phyloP scores from a whole-genome alignment of 2,113 vertebrate genomes.

The Megaptera novaeangliae region DNA sequence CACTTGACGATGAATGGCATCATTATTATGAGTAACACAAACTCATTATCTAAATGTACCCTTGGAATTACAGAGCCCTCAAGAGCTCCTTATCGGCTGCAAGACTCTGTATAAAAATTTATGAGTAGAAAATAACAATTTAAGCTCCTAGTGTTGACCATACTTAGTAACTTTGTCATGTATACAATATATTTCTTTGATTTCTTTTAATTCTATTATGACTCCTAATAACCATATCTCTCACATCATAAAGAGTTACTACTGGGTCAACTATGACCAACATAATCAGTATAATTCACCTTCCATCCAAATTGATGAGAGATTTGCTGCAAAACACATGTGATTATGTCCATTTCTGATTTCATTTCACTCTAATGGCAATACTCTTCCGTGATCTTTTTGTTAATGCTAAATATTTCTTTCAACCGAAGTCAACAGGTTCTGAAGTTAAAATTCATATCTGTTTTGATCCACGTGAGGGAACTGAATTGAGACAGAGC shows the following conservation, averaged over 20 bases:
- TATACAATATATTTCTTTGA: neutral
- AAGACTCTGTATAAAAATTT: neutral
- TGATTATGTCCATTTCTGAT: neutral
- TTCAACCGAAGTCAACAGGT: conserved; percentile 27
- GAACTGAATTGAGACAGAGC: conserved; percentile 16
- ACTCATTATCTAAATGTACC: conserved; percentile 58
- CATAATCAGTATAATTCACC: neutral
- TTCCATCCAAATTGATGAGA: neutral
- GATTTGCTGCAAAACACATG: neutral
- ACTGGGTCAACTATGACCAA: neutral
- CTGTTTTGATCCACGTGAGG: conserved; percentile 20
- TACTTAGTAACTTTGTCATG: neutral
- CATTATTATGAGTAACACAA: conserved; percentile 69
- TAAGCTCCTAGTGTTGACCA: neutral
- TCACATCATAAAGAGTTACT: neutral
- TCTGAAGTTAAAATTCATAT: conserved; percentile 33
- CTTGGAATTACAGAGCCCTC: conserved; percentile 64
- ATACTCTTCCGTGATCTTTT: neutral
- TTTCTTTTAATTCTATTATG: neutral
- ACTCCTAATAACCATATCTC: neutral
- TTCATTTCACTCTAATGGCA: neutral
- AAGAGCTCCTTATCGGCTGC: neutral
- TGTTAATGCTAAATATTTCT: neutral
- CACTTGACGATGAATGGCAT: conserved; percentile 72
- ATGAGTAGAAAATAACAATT: neutral